Percentiles rank a stretch among this genome's conserved stretches.
Conservation (phyloP, 2,797 vertebrate genomes). For the Urocyon cinereoargenteus region DNA sequence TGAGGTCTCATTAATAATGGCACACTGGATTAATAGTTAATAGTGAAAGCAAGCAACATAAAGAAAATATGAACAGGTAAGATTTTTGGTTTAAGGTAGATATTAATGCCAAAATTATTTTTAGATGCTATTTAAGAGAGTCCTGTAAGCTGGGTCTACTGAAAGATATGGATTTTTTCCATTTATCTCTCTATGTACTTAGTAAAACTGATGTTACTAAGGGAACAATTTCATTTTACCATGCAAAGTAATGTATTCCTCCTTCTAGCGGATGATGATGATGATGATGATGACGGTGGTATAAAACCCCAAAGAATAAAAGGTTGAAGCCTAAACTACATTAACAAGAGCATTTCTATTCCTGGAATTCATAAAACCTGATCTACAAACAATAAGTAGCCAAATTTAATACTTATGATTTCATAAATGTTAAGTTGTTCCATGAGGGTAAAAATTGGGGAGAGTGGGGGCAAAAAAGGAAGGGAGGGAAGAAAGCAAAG, state of each 20-base stretch:
- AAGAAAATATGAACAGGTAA: neutral
- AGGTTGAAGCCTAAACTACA: neutral
- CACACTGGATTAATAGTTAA: neutral
- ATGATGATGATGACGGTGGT: neutral
- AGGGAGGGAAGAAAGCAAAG: neutral
- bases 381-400: neutral
- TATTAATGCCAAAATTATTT: neutral
- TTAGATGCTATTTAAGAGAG: neutral
- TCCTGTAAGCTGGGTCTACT: neutral
- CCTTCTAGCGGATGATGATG: neutral
- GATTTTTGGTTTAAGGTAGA: neutral
- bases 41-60: neutral
- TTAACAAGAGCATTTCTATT: neutral
- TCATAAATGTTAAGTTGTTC: neutral
- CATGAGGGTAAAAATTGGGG: neutral
- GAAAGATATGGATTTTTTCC: neutral
- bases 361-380: neutral
- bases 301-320: neutral
- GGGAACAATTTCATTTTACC: neutral
- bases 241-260: neutral
- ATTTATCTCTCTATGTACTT: slow-evolving; percentile 11
- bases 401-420: neutral
- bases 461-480: neutral
- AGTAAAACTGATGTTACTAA: neutral
- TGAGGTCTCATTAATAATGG: neutral